These are phyloP conservation scores for Habropoda laboriosa DNA, from an alignment of 1,140 invertebrate genomes.

Conservation along the genomic window DNA sequence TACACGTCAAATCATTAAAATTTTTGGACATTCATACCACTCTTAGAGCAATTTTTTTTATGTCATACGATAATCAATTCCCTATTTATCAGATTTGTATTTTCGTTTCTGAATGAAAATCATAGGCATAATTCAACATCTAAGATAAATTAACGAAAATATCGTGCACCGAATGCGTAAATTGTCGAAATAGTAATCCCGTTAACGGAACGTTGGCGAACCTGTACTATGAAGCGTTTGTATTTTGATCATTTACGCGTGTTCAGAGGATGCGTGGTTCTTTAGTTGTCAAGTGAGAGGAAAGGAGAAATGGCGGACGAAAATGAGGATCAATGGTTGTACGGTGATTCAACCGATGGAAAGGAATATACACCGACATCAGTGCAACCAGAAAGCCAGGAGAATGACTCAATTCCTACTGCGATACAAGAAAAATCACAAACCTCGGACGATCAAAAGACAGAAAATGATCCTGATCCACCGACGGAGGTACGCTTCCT, in stretches of 20 bases:
- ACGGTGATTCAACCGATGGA: constrained; percentile 84
- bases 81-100: background rate
- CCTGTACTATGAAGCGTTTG: background rate
- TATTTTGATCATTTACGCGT: background rate
- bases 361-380: constrained; percentile 70
- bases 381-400: constrained; percentile 68
- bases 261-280: background rate
- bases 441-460: constrained; percentile 58
- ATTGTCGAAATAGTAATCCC: background rate
- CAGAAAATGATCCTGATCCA: constrained; percentile 55
- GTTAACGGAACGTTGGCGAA: background rate
- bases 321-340: constrained; percentile 90
- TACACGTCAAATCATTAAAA: constrained; percentile 24
- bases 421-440: constrained; percentile 70
- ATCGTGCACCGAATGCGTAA: background rate
- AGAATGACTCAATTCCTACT: constrained; percentile 67
- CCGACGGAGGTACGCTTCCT: constrained; percentile 57
- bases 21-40: background rate
- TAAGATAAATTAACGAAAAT: background rate
- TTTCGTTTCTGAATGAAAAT: background rate
- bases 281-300: constrained; percentile 41
- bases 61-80: background rate
- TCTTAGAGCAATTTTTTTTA: background rate
- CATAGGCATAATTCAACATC: background rate
- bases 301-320: constrained; percentile 84